Percentiles rank a stretch among this genome's conserved stretches.
Evolutionary conservation across 2,797 vertebrate species (phyloP).

Genomic region (Buceros bicornis): DNA sequence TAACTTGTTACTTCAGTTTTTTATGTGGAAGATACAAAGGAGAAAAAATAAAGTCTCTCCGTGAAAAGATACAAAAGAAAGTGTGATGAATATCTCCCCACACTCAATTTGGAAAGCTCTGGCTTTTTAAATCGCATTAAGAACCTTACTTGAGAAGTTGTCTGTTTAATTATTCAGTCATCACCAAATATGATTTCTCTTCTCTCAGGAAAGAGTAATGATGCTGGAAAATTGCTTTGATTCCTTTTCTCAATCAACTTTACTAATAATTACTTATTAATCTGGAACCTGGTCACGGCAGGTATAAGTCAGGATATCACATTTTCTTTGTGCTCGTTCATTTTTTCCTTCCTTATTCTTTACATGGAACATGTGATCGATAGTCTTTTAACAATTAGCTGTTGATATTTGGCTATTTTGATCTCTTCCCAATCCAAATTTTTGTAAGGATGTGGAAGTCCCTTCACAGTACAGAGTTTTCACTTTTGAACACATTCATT

Average conservation of each 20-base stretch:
- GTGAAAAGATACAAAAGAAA: not conserved
- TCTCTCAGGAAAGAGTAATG: not conserved
- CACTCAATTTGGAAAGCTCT: not conserved
- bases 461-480: not conserved
- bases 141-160: not conserved
- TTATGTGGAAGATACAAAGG: not conserved
- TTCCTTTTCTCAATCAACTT: not conserved
- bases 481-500: not conserved
- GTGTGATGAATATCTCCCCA: not conserved
- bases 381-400: not conserved
- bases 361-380: rapidly evolving
- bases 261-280: not conserved
- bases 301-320: not conserved
- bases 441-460: not conserved
- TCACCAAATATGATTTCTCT: not conserved
- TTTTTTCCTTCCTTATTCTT: not conserved
- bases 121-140: not conserved
- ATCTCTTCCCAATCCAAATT: not conserved
- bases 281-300: not conserved
- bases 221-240: not conserved
- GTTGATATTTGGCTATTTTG: not conserved
- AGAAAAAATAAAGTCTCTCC: not conserved
- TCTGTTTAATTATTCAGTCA: not conserved
- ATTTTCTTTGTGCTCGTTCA: not conserved
- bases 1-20: not conserved